Evolutionary conservation across 2,113 vertebrate genomes (phyloP).

Genomic region (Pontoporia blainvillei): DNA sequence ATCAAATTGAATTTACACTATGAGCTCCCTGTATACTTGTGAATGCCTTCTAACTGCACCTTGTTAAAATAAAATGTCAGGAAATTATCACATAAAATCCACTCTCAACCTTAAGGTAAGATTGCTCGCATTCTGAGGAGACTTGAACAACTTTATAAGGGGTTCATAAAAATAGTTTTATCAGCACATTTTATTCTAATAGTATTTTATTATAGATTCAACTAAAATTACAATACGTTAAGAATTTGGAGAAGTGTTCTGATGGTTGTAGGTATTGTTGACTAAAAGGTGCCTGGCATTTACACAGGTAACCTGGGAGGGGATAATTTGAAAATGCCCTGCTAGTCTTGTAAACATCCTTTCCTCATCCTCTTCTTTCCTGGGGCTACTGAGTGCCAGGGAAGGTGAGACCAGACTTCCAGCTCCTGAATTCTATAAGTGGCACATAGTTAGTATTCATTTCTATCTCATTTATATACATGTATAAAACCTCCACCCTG

Average conservation of each 20-base stretch:
- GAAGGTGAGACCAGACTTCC: background rate
- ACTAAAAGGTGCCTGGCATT: background rate
- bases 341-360: background rate
- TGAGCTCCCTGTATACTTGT: background rate
- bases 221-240: background rate
- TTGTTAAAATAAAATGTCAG: slow-evolving; percentile 3
- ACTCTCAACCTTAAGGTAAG: background rate
- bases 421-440: background rate
- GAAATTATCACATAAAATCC: background rate
- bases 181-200: background rate
- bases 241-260: background rate
- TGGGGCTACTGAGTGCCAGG: background rate
- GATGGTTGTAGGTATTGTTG: background rate
- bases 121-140: background rate
- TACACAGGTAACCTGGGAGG: background rate
- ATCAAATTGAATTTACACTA: background rate
- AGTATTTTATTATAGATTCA: background rate
- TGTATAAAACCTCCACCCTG: background rate
- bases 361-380: background rate
- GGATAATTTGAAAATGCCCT: background rate
- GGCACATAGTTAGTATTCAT: background rate
- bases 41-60: background rate
- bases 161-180: background rate
- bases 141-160: background rate
- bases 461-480: background rate